Base-by-base conservation (phyloP, 2,888 invertebrate species). In the Ochropleura plecta region DNA sequence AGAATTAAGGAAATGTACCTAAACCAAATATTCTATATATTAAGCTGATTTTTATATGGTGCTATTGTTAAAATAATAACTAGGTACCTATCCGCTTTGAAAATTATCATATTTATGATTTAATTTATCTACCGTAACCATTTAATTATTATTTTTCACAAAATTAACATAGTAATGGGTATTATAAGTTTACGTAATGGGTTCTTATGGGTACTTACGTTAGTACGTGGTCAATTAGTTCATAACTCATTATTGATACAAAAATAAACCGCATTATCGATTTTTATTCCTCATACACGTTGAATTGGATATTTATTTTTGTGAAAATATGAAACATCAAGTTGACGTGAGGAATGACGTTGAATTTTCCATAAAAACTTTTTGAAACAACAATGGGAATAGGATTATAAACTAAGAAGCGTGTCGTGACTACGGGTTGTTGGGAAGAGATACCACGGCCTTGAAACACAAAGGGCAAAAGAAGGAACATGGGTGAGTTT, bases 291-390 rank as follows among this genome's bases (percentile, higher is more conserved):
- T 48, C 5, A 0, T 74, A 14, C 0, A 40, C 8, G 30, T 69
- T 44, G 57, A 57, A 30, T 8, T 57, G 8, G 14, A 14, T 5
- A 42, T 79, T 73, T 44, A 62, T 3, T 70, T 65, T 66, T 64
- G 42, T 16, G 18, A 62, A 40, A 62, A 60, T 65, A 70, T 40
- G 12, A 70, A 60, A 8, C 40, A 42, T 78, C 55, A 83, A 72
- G 55, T 65, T 81, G 86, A 79, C 75, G 59, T 76, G 42, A 6
- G 53, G 57, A 67, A 49, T 73, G 73, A 71, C 73, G 71, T 49
- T 69, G 53, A 65, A n/a, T n/a, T 59, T 8, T 14, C 16, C 8
- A 67, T 74, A 70, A 75, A 67, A 63, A 69, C 77, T 80, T 30
- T 72, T 69, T 18, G n/a, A 46, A 66, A 67, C 65, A 59, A 66